Evolutionary conservation across 2,113 vertebrate genomes (phyloP).

Genomic region (Phoxinus phoxinus): DNA sequence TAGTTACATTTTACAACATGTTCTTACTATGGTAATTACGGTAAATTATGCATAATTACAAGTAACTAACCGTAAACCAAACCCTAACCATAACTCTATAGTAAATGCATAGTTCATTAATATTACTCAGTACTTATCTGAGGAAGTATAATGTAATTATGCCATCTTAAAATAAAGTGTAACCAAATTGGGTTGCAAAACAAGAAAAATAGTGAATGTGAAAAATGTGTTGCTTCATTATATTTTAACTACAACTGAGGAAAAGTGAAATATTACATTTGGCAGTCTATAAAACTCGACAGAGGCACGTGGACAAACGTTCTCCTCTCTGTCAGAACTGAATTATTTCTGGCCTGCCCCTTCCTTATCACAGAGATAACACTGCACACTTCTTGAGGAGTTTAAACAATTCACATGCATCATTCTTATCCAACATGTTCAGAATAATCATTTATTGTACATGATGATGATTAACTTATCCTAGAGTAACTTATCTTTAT

Average conservation of each 20-base stretch:
- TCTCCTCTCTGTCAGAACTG: conserved; percentile 8
- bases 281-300: background rate
- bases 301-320: background rate
- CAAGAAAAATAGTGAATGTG: background rate
- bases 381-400: background rate
- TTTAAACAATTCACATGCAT: conserved; percentile 3
- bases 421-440: background rate
- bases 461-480: background rate
- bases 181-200: background rate
- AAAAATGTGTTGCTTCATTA: background rate
- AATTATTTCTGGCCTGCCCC: background rate
- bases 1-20: too few species aligned
- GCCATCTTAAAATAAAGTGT: too few species aligned
- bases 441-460: background rate
- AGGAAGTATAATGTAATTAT: too few species aligned
- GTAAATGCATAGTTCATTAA: too few species aligned
- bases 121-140: too few species aligned
- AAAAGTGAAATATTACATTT: background rate
- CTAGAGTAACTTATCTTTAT: background rate
- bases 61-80: too few species aligned
- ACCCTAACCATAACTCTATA: too few species aligned
- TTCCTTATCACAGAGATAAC: background rate
- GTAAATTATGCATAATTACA: too few species aligned
- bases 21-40: too few species aligned
- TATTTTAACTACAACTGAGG: background rate